phyloP scores from a whole-genome alignment of 2,888 invertebrate species.

The Scotopteryx bipunctaria region DNA sequence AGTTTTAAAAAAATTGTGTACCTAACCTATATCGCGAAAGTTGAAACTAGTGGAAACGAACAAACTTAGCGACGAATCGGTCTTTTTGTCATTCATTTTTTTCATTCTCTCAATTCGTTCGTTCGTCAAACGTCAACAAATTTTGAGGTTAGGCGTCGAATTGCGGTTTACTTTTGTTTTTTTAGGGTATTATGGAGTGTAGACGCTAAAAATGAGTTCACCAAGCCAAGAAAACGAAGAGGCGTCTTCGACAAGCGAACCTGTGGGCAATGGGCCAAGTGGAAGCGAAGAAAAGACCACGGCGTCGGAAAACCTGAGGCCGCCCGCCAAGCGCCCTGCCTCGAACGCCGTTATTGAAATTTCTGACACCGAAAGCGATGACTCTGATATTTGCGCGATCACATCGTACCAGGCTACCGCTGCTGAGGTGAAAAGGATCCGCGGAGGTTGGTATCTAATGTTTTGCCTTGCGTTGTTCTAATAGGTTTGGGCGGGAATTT shows the following conservation, averaged over 20 bases:
- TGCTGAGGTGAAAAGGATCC: constrained; percentile 78
- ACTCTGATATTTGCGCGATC: constrained; percentile 80
- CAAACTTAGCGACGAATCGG: too few relatives aligned
- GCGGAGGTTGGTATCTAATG: constrained; percentile 63
- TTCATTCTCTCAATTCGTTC: background rate
- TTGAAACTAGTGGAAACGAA: too few relatives aligned
- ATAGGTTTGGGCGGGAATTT: constrained; percentile 64
- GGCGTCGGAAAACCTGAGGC: constrained; percentile 49
- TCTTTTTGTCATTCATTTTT: background rate
- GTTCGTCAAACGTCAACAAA: constrained; percentile 61
- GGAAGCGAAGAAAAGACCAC: constrained; percentile 45
- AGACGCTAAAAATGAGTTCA: constrained; percentile 67
- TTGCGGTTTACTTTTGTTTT: constrained; percentile 70
- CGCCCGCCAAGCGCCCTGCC: constrained; percentile 72
- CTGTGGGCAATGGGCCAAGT: constrained; percentile 45
- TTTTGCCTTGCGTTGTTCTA: constrained; percentile 30
- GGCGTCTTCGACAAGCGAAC: constrained; percentile 57
- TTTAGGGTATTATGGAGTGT: constrained; percentile 74
- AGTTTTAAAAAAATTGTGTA: too few relatives aligned
- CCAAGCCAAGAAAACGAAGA: constrained; percentile 68
- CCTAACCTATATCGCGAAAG: too few relatives aligned
- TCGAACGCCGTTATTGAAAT: constrained; percentile 72
- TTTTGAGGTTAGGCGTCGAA: constrained; percentile 77
- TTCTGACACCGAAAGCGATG: constrained; percentile 77
- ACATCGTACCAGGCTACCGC: constrained; percentile 77